These are phyloP conservation scores for Heliothis peltigera DNA, from an alignment of 2,888 invertebrate species.

Conservation along the genomic window DNA sequence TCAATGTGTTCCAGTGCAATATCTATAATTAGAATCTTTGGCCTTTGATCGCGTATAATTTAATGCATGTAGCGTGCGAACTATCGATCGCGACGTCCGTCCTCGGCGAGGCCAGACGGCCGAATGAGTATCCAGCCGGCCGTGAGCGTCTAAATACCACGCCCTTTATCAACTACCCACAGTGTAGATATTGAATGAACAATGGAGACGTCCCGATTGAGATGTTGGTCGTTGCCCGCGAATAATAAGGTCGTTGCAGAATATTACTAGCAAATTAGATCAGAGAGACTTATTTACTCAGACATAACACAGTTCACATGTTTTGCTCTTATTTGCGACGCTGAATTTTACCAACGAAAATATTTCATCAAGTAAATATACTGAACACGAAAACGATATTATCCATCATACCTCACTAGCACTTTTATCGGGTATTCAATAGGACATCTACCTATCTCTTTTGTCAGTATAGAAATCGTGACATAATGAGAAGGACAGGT, in stretches of 20 bases:
- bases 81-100: conserved; percentile 65
- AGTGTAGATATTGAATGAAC: conserved; percentile 48
- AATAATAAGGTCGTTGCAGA: conserved; percentile 1
- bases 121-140: conserved; percentile 67
- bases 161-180: conserved; percentile 73
- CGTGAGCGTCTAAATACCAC: conserved; percentile 69
- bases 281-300: background rate
- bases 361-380: conserved; percentile 36
- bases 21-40: conserved; percentile 54
- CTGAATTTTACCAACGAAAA: conserved; percentile 22
- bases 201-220: conserved; percentile 25
- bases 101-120: conserved; percentile 62
- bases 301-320: too few relatives aligned
- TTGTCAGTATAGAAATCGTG: conserved; percentile 39
- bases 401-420: conserved; percentile 29
- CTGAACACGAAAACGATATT: conserved; percentile 39
- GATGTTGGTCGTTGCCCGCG: conserved; percentile 23
- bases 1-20: conserved; percentile 18
- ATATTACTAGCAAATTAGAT: conserved; percentile 10
- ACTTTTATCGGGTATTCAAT: conserved; percentile 32
- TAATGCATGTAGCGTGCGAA: conserved; percentile 56
- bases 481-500: conserved; percentile 50
- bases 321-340: conserved; percentile 7
- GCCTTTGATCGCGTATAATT: conserved; percentile 59
- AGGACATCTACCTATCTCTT: conserved; percentile 37